These are phyloP conservation scores for Nemotelus nigrinus DNA, from an alignment of 2,888 invertebrate genomes.

Conservation along the genomic window DNA sequence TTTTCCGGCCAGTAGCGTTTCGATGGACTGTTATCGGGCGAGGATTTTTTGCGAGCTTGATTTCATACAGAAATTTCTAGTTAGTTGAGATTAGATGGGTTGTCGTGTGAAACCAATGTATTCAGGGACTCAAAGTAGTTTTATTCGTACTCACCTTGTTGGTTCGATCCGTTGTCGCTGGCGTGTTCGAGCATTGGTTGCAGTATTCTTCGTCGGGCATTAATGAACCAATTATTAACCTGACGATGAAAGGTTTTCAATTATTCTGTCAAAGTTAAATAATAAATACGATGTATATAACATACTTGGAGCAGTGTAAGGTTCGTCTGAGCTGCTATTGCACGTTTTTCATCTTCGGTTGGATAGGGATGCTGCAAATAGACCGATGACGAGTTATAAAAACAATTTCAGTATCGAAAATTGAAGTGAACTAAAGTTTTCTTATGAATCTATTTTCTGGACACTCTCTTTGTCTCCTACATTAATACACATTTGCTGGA, in stretches of 20 bases:
- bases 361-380: slow-evolving; percentile 88
- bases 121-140: neutral
- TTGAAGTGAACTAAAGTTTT: slow-evolving; percentile 16
- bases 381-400: neutral
- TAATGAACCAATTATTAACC: slow-evolving; percentile 95
- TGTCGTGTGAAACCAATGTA: neutral
- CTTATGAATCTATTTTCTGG: neutral
- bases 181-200: slow-evolving; percentile 87
- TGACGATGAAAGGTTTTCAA: neutral
- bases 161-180: slow-evolving; percentile 52
- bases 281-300: neutral
- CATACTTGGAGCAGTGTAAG: slow-evolving; percentile 79
- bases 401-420: too few relatives aligned
- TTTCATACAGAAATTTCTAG: slow-evolving; percentile 46
- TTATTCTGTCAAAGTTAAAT: neutral
- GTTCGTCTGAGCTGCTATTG: slow-evolving; percentile 88
- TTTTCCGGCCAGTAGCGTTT: slow-evolving; percentile 52
- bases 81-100: slow-evolving; percentile 37
- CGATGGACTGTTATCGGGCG: slow-evolving; percentile 47
- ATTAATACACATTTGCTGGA: too few relatives aligned
- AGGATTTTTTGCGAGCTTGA: slow-evolving; percentile 48
- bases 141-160: slow-evolving; percentile 47
- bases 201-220: slow-evolving; percentile 88
- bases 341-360: slow-evolving; percentile 92
- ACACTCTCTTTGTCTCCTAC: neutral